These are phyloP conservation scores for Ophion ventricosus DNA, from an alignment of 2,888 invertebrate species.

Conservation along the genomic window DNA sequence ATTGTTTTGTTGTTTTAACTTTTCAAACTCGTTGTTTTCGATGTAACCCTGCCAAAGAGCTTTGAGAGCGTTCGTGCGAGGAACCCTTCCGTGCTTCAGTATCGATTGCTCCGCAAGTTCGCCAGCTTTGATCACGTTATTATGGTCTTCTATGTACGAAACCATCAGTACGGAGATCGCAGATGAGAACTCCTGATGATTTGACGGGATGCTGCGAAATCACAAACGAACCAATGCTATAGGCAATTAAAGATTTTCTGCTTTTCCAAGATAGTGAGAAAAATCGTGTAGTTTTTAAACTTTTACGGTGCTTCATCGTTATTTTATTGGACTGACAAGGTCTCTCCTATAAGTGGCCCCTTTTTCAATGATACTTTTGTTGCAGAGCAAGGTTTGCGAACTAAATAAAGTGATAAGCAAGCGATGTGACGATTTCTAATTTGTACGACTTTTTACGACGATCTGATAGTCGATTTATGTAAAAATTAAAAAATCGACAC, in stretches of 20 bases:
- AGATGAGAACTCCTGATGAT: not conserved
- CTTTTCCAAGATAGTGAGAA: no score
- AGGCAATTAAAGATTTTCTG: not conserved
- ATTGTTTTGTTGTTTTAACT: slow-evolving; percentile 6
- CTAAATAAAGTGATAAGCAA: not conserved
- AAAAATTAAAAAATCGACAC: not conserved
- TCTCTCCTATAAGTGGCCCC: no score
- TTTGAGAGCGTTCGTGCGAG: slow-evolving; percentile 27
- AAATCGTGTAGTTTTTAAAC: not conserved
- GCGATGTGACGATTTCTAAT: not conserved
- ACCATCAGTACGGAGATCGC: slow-evolving; percentile 8
- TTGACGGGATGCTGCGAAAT: slow-evolving; percentile 4
- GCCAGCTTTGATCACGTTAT: slow-evolving; percentile 17
- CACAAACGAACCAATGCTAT: not conserved
- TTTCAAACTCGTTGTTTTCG: slow-evolving; percentile 10
- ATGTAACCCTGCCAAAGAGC: slow-evolving; percentile 33
- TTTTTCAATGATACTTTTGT: not conserved
- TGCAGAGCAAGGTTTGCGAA: not conserved
- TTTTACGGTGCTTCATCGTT: not conserved
- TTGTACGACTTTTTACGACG: not conserved
- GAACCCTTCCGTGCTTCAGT: not conserved
- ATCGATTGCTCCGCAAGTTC: not conserved
- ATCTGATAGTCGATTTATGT: not conserved
- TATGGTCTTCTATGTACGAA: not conserved
- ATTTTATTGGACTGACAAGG: no score